Evolutionary conservation across 2,797 vertebrate species (phyloP).

Genomic region (Spea hammondii): DNA sequence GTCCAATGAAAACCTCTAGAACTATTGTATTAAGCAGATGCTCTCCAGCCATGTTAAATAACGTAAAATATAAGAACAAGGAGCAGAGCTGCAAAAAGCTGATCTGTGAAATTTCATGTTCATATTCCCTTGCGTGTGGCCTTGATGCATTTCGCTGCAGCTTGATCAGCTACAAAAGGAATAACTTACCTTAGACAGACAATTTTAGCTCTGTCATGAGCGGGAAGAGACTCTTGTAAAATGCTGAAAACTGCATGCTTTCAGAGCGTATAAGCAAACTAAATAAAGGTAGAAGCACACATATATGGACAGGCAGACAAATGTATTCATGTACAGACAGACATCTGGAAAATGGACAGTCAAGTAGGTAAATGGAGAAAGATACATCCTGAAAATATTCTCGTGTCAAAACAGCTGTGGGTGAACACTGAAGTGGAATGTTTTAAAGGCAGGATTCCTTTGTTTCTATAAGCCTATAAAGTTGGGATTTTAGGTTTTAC

Average conservation of each 20-base stretch:
- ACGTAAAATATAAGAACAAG: conserved; percentile 17
- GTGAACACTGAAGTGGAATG: too few relatives aligned
- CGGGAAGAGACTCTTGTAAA: conserved; percentile 34
- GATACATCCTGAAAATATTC: too few relatives aligned
- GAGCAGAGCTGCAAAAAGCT: conserved; percentile 1
- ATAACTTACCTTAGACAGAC: conserved; percentile 43
- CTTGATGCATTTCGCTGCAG: conserved; percentile 24
- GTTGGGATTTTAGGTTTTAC: too few relatives aligned
- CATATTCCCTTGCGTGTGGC: conserved; percentile 32
- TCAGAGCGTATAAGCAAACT: conserved; percentile 11
- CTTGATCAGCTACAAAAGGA: conserved; percentile 42
- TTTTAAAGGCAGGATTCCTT: too few relatives aligned
- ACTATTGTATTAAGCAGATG: conserved; percentile 5
- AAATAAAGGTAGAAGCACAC: conserved; percentile 4
- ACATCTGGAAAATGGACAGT: too few relatives aligned
- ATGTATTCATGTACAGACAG: background rate
- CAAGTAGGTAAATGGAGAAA: too few relatives aligned
- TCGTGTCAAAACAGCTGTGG: too few relatives aligned
- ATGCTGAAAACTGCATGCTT: conserved; percentile 18
- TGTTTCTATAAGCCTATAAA: too few relatives aligned
- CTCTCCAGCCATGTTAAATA: background rate
- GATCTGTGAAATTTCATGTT: conserved; percentile 33
- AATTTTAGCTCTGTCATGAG: conserved; percentile 20
- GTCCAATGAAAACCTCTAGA: background rate
- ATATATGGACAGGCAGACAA: background rate